A percentile compares a stretch with the other conserved stretches of the same genome.
These are phyloP conservation scores for Sycophila sp. DNA, from an alignment of 1,140 invertebrate genomes.

Conservation along the genomic window DNA sequence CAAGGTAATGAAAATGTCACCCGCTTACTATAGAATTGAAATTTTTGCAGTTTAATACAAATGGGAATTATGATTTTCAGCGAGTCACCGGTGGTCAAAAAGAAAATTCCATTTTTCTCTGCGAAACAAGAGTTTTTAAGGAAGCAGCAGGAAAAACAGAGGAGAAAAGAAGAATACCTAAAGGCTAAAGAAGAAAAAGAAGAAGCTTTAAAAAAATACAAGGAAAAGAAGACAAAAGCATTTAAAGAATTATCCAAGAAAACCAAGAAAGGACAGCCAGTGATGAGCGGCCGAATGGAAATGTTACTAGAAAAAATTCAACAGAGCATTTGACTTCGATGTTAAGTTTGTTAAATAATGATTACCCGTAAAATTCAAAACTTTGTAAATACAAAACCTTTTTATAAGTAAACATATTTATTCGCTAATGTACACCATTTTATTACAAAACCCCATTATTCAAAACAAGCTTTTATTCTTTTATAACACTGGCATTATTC, in stretches of 20 bases:
- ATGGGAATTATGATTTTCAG: slow-evolving; percentile 12
- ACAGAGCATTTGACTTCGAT: neutral
- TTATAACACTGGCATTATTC: neutral
- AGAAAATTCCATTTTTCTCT: slow-evolving; percentile 62
- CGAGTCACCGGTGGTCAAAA: slow-evolving; percentile 44
- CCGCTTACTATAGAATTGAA: too few species aligned
- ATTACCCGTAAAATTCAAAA: neutral
- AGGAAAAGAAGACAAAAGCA: slow-evolving; percentile 72
- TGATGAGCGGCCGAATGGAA: slow-evolving; percentile 80
- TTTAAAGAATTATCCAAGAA: slow-evolving; percentile 76
- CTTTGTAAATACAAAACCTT: slow-evolving; percentile 25
- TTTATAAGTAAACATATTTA: slow-evolving; percentile 1
- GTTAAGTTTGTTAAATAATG: neutral
- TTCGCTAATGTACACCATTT: neutral
- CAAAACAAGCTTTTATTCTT: too few species aligned
- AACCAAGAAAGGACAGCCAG: slow-evolving; percentile 79
- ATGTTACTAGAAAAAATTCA: slow-evolving; percentile 75
- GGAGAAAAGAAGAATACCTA: slow-evolving; percentile 64
- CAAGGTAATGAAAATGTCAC: neutral
- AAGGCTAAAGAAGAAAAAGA: slow-evolving; percentile 68
- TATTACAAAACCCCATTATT: neutral
- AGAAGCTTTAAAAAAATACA: slow-evolving; percentile 73
- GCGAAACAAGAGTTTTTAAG: slow-evolving; percentile 69
- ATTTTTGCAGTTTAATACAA: too few species aligned
- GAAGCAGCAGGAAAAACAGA: slow-evolving; percentile 69